Base-by-base conservation (phyloP, 2,888 invertebrate genomes). In the Cremastinae sp. region DNA sequence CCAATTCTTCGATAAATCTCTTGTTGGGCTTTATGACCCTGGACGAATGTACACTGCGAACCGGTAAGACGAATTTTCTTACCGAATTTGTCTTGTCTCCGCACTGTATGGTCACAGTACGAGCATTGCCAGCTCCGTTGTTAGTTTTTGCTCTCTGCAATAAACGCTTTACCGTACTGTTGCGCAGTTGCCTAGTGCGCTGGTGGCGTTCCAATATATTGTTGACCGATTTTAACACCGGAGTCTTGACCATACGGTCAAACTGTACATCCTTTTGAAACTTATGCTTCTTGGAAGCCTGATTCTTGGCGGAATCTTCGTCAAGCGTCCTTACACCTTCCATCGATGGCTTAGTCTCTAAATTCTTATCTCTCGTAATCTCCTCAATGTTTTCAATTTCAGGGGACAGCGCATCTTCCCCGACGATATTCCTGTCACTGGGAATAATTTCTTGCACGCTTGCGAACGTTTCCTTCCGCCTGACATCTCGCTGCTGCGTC, bases 1-100 rank as follows among this genome's bases (percentile, higher is more conserved):
- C 93, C 78, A 93, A 93, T 75, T 93, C 93, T 85, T 95, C 95
- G 68, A 96, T 92, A 84, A 96, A 95, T 80, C 95, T 93, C 90
- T 96, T 97, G 86, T 96, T 96, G 45, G 97, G 96, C 88, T 96
- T 97, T 65, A 96, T 96, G 49, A 96, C 95, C 80, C 97, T 92
- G 3, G 96, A 96, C 47, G 96, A 96, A 88, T 96, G 95, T 12
- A 93, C 95, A 91, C 96, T 96, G 83, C 95, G 92, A 54, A 94
- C 92, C 14, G 96, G 96, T 77, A 96, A 90, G 36, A 95, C 93
- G 91, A 96, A 96, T 88, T 93, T 94, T 61, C 93, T 91, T 36
- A 90, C 90, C 54, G 90, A 68, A 38, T 77, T 85, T 74, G 89
- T 88, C 68, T 85, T 85, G 51, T 89, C 88, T 5, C 82, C 83